These are phyloP conservation scores for Bursaphelenchus okinawaensis DNA, from an alignment of 2,888 invertebrate species.

Conservation along the genomic window DNA sequence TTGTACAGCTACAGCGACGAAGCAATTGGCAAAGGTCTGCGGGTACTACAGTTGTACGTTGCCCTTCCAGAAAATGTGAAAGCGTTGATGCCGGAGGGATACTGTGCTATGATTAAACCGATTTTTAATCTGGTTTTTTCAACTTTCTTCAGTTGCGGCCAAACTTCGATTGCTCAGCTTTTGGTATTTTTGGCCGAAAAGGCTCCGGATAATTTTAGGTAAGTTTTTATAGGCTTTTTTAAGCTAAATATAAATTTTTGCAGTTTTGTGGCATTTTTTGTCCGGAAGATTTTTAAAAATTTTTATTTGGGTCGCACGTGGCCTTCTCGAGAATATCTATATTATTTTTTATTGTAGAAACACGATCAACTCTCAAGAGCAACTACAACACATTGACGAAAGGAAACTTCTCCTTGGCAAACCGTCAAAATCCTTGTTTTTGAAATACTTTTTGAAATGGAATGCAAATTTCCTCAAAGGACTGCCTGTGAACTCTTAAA, in stretches of 20 bases:
- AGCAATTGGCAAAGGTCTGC: slow-evolving; percentile 1
- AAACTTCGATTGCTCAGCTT: neutral
- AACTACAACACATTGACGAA: neutral
- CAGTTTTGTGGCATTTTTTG: neutral
- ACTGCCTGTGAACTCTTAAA: no score
- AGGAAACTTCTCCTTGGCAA: neutral
- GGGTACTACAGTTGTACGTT: neutral
- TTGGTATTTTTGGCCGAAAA: neutral
- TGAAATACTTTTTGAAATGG: neutral
- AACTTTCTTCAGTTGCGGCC: neutral
- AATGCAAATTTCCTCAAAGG: no score
- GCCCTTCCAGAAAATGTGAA: neutral
- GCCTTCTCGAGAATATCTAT: no score
- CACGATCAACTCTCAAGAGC: no score
- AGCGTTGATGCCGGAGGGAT: neutral
- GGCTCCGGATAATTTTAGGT: neutral
- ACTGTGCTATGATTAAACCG: neutral
- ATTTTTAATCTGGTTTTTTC: neutral
- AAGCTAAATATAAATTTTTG: neutral
- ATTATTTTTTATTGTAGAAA: no score
- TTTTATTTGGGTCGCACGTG: no score
- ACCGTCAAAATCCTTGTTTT: neutral
- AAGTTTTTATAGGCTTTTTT: neutral
- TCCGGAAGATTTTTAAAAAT: no score
- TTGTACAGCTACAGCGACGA: neutral